phyloP scores from a whole-genome alignment of 2,797 vertebrate species.

The Micropoecilia bifurca region DNA sequence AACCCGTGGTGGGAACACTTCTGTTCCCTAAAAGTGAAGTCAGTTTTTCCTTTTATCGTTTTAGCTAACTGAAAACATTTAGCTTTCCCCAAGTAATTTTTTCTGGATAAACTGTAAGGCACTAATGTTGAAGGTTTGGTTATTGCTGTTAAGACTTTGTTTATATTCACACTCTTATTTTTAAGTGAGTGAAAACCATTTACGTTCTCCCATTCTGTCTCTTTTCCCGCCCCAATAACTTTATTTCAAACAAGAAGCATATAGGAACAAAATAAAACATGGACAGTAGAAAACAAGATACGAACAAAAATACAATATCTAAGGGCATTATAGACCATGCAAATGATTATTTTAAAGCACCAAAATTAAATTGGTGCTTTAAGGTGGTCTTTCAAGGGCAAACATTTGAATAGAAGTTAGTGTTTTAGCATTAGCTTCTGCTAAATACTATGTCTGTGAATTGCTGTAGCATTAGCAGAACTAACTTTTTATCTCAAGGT shows the following conservation, averaged over 20 bases:
- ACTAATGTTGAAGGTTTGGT: neutral
- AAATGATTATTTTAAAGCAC: neutral
- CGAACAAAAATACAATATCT: neutral
- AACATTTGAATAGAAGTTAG: no score
- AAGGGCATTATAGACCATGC: neutral
- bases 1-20: neutral
- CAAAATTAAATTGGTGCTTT: neutral
- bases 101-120: no score
- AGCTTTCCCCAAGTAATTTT: neutral
- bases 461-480: neutral
- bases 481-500: neutral
- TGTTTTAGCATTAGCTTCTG: no score
- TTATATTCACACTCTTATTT: neutral
- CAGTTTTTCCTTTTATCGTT: neutral
- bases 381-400: no score
- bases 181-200: neutral
- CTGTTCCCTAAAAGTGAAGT: neutral
- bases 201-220: neutral
- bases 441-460: no score
- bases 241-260: neutral
- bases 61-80: neutral
- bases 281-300: neutral
- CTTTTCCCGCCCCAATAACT: neutral
- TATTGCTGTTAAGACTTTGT: neutral
- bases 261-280: neutral